Base-by-base conservation (phyloP, 1,140 invertebrate genomes). In the Ostrea edulis region DNA sequence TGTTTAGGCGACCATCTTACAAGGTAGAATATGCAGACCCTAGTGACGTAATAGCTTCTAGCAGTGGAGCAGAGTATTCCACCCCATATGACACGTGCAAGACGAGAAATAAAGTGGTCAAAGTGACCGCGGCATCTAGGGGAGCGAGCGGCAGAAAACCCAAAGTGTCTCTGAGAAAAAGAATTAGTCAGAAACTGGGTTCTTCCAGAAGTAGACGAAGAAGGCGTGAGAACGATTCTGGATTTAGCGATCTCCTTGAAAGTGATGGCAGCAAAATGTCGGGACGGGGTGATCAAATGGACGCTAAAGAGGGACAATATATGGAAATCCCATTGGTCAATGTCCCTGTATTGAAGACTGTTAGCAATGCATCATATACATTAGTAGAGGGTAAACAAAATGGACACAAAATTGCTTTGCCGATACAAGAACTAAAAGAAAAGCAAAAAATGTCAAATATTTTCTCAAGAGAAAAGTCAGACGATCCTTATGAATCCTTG, bases 1-100 rank as follows among this genome's bases (percentile, higher is more conserved):
- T 17, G 25, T 77, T 1, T 77, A 77, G 68, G 29, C 68, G 68
- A 14, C 68, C 22, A 29, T 77, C 68, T 8, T 77, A 77, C 17
- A 77, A 77, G 68, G 68, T 77, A 14, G 68, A 77, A 77, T 77
- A 77, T 25, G 68, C 68, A 25, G 68, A 77, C 25, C 68, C 68
- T 9, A 77, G 68, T 77, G 68, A 77, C 68, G 68, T 77, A 22
- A 77, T 77, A 8, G 29, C 29, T 29, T 77, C 68, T 25, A 77
- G 68, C 14, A 77, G 68, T 77, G 68, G 68, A 25, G 68, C 68
- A 14, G 68, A 77, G 29, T 77, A 77, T 77, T 77, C 68, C 25
- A 77, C 68, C 2, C 68, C 68, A 9, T 77, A 77, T 77, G 68
- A 77, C 68, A 77, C 68, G 8, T 77, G 68, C 29, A 25, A 77